Conservation (phyloP, 2,888 invertebrate genomes). For the Hyppa rectilinea region DNA sequence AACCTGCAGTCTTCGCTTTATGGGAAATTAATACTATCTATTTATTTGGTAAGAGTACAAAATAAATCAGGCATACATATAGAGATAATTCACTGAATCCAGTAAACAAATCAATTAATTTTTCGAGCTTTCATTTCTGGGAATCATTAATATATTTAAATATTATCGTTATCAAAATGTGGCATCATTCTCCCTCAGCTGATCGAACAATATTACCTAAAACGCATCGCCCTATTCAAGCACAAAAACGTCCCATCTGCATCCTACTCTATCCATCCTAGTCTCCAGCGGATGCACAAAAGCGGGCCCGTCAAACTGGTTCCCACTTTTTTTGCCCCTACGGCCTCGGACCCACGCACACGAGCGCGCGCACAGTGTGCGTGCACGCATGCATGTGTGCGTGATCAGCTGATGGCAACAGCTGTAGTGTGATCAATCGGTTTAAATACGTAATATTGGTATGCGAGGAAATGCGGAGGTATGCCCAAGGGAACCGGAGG, state of each 20-base stretch:
- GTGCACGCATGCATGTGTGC: slow-evolving; percentile 70
- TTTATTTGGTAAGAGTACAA: not conserved
- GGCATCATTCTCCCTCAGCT: not conserved
- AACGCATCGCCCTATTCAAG: not conserved
- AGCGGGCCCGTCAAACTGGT: slow-evolving; percentile 82
- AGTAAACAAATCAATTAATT: not conserved
- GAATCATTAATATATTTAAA: not conserved
- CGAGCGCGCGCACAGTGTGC: slow-evolving; percentile 66
- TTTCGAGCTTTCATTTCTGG: not conserved
- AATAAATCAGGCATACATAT: not conserved
- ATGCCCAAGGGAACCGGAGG: slow-evolving; percentile 44
- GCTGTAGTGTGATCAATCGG: slow-evolving; percentile 81
- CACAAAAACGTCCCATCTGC: slow-evolving; percentile 31
- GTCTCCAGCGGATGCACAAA: slow-evolving; percentile 79
- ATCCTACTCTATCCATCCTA: slow-evolving; percentile 49
- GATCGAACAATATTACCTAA: not conserved
- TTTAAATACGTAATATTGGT: slow-evolving; percentile 67
- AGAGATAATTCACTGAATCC: not conserved
- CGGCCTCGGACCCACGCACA: slow-evolving; percentile 69
- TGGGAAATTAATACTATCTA: too few species aligned
- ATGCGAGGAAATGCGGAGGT: slow-evolving; percentile 61
- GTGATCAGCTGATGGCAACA: slow-evolving; percentile 85
- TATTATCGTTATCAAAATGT: not conserved
- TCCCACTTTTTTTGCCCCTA: slow-evolving; percentile 81
- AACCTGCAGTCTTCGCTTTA: not conserved